Base-by-base conservation (phyloP, 2,888 invertebrate species). In the Drosophila falleni region DNA sequence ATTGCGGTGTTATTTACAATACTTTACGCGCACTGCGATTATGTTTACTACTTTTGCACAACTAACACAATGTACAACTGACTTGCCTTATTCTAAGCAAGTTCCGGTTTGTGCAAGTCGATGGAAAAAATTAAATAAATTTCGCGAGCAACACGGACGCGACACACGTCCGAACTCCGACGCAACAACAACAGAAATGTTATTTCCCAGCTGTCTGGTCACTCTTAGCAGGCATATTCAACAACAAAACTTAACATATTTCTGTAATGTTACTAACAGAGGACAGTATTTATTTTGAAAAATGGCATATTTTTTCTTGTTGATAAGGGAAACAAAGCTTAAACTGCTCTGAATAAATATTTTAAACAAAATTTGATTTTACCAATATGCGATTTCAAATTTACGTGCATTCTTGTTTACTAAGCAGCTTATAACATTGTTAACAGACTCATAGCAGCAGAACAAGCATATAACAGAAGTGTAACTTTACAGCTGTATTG, bases 101-200 rank as follows among this genome's bases (percentile, higher is more conserved):
- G 85, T 84, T 90, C 83, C 89, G 89, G 80, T 89, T 87, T 81
- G 72, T 79, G 80, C 77, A 82, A 80, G 71, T 78, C 51, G 53
- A 69, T 75, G 65, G 67, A 81, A 85, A 81, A 79, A 70, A 66
- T 74, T 63, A 77, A 77, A 77, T 79, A 74, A 79, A 79, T 74
- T 63, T 66, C 79, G 79, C 77, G 79, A 78, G 41, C 75, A 53
- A 65, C 29, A 63, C 79, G 74, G 71, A 70, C 79, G 46, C 63
- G 54, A 59, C 31, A 37, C 78, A 75, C 78, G 74, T 75, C 75
- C 75, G 74, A 68, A 68, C 75, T 78, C 39, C 75, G 68, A 64
- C 78, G 75, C 63, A 74, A 78, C 74, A 75, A 78, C 75, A 73
- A 78, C 74, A 78, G 75, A 75, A 75, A 73, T 78, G 78, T 78